Conservation (phyloP, 2,888 invertebrate species). For the Ophion costatus region DNA sequence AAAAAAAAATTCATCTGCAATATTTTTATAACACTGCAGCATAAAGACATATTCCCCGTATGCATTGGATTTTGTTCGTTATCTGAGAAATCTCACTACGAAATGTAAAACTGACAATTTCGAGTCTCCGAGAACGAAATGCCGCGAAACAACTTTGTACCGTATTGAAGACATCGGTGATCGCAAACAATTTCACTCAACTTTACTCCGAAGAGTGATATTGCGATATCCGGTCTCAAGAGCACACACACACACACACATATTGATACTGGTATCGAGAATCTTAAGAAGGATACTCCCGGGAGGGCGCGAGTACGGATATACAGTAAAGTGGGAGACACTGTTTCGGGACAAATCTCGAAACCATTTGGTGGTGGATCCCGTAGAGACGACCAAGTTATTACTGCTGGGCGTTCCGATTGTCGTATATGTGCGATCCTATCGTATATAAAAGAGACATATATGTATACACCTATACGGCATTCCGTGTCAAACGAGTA, state of each 20-base stretch:
- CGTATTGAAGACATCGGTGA: slow-evolving; percentile 11
- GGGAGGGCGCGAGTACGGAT: slow-evolving; percentile 22
- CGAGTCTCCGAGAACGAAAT: background rate
- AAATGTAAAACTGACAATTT: slow-evolving; percentile 15
- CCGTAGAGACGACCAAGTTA: slow-evolving; percentile 59
- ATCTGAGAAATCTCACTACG: background rate
- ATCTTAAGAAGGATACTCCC: slow-evolving; percentile 7
- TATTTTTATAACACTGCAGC: background rate
- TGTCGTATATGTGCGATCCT: slow-evolving; percentile 39
- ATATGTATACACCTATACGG: slow-evolving; percentile 10
- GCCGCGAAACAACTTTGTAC: background rate
- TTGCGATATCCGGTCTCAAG: slow-evolving; percentile 6
- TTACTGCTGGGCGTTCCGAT: slow-evolving; percentile 57
- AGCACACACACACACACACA: slow-evolving; percentile 33
- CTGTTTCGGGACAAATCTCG: slow-evolving; percentile 59
- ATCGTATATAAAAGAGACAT: slow-evolving; percentile 22
- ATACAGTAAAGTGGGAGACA: slow-evolving; percentile 51
- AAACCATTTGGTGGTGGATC: slow-evolving; percentile 56
- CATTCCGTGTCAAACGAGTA: slow-evolving; percentile 23
- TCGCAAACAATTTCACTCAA: slow-evolving; percentile 27
- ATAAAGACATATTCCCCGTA: background rate
- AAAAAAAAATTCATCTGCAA: background rate
- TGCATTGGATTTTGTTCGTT: background rate
- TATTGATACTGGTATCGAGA: slow-evolving; percentile 21
- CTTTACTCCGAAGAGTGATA: slow-evolving; percentile 7